Conservation (phyloP, 2,888 invertebrate genomes). For the Imbricaverruca yamaguchii region DNA sequence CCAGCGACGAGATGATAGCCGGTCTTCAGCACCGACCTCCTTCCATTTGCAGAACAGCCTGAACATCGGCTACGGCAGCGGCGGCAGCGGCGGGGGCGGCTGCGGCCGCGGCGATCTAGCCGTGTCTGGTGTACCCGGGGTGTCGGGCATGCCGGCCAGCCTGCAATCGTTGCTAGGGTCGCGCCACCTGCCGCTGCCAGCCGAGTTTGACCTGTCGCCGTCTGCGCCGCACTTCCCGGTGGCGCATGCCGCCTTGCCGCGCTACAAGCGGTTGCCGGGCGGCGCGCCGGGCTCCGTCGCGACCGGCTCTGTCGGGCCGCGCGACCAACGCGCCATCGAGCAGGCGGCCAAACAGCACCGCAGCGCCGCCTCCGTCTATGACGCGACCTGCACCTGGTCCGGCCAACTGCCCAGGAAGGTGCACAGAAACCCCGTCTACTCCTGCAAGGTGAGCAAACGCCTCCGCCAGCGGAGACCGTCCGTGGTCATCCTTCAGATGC, state of each 20-base stretch:
- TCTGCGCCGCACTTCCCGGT: slow-evolving; percentile 25
- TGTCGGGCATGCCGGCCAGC: not conserved
- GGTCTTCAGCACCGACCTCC: not conserved
- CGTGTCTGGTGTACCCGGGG: no score
- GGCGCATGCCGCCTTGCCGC: slow-evolving; percentile 25
- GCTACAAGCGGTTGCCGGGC: no score
- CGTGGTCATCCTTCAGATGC: no score
- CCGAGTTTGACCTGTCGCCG: slow-evolving; percentile 34
- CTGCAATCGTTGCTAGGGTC: slow-evolving; percentile 27
- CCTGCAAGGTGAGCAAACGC: slow-evolving; percentile 56
- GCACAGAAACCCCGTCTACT: slow-evolving; percentile 68
- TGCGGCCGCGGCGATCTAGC: slow-evolving; percentile 13
- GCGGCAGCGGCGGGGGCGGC: slow-evolving; percentile 8
- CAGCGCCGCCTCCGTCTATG: slow-evolving; percentile 59
- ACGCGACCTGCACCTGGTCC: slow-evolving; percentile 77
- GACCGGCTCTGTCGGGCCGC: not conserved
- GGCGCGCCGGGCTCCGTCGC: no score
- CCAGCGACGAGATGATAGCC: no score
- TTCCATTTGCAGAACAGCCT: slow-evolving; percentile 45
- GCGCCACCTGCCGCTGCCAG: not conserved
- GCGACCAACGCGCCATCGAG: slow-evolving; percentile 44
- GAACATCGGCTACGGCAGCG: slow-evolving; percentile 38
- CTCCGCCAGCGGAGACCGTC: no score
- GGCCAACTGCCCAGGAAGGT: slow-evolving; percentile 70
- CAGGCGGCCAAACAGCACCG: slow-evolving; percentile 57